phyloP scores from a whole-genome alignment of 2,797 vertebrate genomes.

The Anniella stebbinsi region DNA sequence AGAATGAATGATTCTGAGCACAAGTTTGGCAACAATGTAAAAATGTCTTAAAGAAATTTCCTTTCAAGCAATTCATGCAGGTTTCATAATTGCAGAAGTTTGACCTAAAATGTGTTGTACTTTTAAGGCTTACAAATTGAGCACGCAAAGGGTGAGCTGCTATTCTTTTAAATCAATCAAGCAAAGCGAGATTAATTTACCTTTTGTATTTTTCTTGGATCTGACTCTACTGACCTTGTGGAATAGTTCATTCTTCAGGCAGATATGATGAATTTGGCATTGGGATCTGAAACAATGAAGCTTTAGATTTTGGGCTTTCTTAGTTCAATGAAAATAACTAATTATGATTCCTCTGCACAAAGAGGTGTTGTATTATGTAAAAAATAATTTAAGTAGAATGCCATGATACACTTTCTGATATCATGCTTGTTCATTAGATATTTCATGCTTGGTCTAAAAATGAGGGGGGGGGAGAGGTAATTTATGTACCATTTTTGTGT shows the following conservation, averaged over 20 bases:
- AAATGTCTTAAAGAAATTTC: slow-evolving; percentile 27
- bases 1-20: slow-evolving; percentile 20
- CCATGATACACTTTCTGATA: neutral
- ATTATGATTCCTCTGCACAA: neutral
- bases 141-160: neutral
- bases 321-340: slow-evolving; percentile 3
- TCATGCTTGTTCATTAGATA: slow-evolving; percentile 10
- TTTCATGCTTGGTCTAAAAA: neutral
- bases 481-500: neutral
- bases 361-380: slow-evolving; percentile 17
- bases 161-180: slow-evolving; percentile 36
- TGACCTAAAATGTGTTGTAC: neutral
- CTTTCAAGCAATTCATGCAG: rapidly evolving
- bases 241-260: slow-evolving; percentile 7
- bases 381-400: slow-evolving; percentile 35
- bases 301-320: slow-evolving; percentile 4
- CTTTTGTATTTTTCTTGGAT: slow-evolving; percentile 22
- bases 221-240: neutral
- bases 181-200: slow-evolving; percentile 36
- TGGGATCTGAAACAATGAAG: slow-evolving; percentile 23
- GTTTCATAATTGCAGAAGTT: slow-evolving; percentile 2
- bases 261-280: slow-evolving; percentile 21
- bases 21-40: neutral
- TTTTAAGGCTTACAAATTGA: neutral
- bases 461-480: rapidly evolving